A percentile compares a stretch with the other conserved stretches of the same genome.
phyloP scores from a whole-genome alignment of 2,888 invertebrate species.

The Diarsia rubi region DNA sequence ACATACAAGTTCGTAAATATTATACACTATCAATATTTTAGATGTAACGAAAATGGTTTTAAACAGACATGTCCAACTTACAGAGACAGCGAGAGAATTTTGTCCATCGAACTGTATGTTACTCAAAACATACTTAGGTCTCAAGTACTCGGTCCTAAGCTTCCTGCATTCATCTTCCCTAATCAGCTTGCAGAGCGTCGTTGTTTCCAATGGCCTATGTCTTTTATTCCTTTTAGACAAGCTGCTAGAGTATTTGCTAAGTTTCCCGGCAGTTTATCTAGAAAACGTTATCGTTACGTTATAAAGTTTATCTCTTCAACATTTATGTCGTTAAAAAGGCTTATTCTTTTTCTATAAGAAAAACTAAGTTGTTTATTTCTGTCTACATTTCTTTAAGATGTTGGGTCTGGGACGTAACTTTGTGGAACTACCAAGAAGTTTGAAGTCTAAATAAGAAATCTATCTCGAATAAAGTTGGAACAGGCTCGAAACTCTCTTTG shows the following conservation, averaged over 20 bases:
- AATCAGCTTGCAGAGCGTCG: neutral
- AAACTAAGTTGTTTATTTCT: neutral
- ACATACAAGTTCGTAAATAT: conserved; percentile 32
- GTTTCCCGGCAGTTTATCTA: neutral
- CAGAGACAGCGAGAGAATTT: neutral
- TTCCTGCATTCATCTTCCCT: neutral
- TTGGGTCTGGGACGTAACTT: conserved; percentile 6
- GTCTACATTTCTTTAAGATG: neutral
- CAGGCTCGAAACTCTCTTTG: conserved; percentile 10
- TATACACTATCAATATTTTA: conserved; percentile 36
- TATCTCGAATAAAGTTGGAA: conserved; percentile 37
- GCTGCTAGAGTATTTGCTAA: neutral
- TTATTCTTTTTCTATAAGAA: neutral
- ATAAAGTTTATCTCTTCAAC: no score
- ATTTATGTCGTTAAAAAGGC: neutral
- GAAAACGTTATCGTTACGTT: no score
- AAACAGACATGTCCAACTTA: neutral
- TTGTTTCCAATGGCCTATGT: neutral
- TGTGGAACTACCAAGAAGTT: conserved; percentile 17
- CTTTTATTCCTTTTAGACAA: neutral
- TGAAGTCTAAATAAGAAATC: conserved; percentile 26
- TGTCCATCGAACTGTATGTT: neutral
- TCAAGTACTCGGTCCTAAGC: neutral
- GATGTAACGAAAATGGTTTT: conserved; percentile 6
- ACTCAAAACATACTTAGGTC: neutral